Evolutionary conservation across 2,113 vertebrate species (phyloP).

Genomic region (Balaenoptera acutorostrata): DNA sequence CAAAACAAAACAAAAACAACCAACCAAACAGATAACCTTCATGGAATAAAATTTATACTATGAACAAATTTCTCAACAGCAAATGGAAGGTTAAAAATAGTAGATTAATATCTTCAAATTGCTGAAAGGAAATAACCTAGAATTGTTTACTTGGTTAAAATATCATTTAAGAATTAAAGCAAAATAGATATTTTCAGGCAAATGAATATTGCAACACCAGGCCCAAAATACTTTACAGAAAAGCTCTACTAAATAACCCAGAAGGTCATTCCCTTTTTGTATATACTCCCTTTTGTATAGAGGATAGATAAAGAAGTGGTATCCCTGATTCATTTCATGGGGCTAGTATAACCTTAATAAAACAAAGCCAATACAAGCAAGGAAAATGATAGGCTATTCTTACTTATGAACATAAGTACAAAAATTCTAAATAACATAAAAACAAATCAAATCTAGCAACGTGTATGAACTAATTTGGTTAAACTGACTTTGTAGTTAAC

Average conservation of each 20-base stretch:
- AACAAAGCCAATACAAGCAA: not conserved
- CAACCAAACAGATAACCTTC: not conserved
- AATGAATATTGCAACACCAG: not conserved
- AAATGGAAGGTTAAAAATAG: not conserved
- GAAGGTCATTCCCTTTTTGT: not conserved
- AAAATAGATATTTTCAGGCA: not conserved
- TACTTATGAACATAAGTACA: not conserved
- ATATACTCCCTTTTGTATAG: not conserved
- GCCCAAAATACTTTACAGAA: not conserved
- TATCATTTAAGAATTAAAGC: not conserved
- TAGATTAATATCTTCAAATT: not conserved
- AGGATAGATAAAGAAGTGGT: not conserved
- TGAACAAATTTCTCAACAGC: not conserved
- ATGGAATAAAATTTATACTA: not conserved
- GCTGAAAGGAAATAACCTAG: not conserved
- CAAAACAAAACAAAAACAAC: not conserved
- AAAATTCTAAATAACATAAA: not conserved
- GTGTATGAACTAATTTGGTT: not conserved
- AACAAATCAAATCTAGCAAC: not conserved
- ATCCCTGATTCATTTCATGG: not conserved
- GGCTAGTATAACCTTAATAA: not conserved
- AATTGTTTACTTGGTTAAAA: not conserved
- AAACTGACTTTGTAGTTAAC: not conserved
- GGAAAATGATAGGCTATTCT: not conserved
- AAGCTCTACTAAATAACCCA: not conserved